Evolutionary conservation across 2,888 invertebrate species (phyloP).

Genomic region (Protodeltote pygarga): DNA sequence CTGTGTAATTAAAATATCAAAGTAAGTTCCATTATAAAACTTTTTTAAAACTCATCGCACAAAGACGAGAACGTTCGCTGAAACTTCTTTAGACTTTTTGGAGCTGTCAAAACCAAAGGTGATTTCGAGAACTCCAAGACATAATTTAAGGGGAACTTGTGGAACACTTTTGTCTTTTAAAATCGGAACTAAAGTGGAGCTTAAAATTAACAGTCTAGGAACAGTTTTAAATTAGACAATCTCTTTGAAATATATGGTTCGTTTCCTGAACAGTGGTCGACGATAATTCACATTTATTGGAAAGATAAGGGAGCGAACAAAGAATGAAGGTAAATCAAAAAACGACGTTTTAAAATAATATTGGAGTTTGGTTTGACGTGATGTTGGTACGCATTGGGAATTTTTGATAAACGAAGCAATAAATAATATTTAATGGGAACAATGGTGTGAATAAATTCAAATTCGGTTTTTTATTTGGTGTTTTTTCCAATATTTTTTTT

Average conservation of each 20-base stretch:
- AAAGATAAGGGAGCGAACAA: constrained; percentile 79
- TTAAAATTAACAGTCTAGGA: constrained; percentile 65
- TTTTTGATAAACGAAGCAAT: constrained; percentile 44
- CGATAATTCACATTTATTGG: constrained; percentile 83
- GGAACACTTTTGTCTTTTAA: constrained; percentile 30
- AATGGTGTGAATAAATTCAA: constrained; percentile 11
- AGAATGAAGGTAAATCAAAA: constrained; percentile 77
- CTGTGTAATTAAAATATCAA: constrained; percentile 7
- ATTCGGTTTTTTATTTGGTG: background rate
- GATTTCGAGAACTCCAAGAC: constrained; percentile 31
- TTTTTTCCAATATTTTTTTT: background rate
- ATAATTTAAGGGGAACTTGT: constrained; percentile 23
- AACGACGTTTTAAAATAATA: constrained; percentile 64
- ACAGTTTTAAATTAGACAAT: constrained; percentile 82
- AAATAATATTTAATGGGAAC: constrained; percentile 37
- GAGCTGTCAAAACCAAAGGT: constrained; percentile 50
- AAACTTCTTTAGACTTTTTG: constrained; percentile 54
- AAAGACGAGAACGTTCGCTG: constrained; percentile 34
- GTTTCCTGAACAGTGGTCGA: constrained; percentile 70
- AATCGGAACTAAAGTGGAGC: constrained; percentile 18
- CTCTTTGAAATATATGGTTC: constrained; percentile 76
- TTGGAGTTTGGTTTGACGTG: constrained; percentile 43
- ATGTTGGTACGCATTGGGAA: constrained; percentile 36
- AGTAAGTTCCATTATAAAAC: constrained; percentile 42
- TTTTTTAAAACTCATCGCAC: constrained; percentile 48